Evolutionary conservation across 2,888 invertebrate species (phyloP), one percentile per base, ranked within the genome.

Genomic region (Hylaea fasciaria): DNA sequence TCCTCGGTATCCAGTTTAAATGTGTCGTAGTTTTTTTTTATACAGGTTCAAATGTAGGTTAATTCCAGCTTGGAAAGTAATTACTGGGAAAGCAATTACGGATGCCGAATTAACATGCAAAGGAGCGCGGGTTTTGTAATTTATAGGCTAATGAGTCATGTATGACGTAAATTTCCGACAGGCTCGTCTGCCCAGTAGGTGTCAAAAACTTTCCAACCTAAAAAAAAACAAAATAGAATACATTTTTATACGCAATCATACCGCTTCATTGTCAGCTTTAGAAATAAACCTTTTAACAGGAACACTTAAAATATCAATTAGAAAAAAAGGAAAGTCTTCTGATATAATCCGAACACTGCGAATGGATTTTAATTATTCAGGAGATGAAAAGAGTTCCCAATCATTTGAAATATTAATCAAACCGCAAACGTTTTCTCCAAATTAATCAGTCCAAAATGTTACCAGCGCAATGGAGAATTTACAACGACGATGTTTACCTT

Each of bases 361-460:
- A 54, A 47, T 47, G 54, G 17, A 47, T 47, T 47, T 54, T 40
- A 54, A 54, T 29, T 41, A 54, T 54, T 47, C 40, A 54, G n/a
- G 12, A n/a, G 40, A 17, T 17, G 28, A 41, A 54, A 28, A 40
- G 28, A 40, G 47, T 54, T 37, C 43, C 58, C 54, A 47, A 54
- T 51, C 51, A 47, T 40, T 28, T 47, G 22, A 51, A 51, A 55
- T 49, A 48, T 62, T 46, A 58, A 58, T 50, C 35, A 44, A 40
- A 14, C 55, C 51, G 47, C 54, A 16, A 57, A 57, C 41, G 32
- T 16, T 45, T 51, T 46, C 40, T 49, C 40, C 2, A 43, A 3
- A 29, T 49, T 56, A 44, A 29, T n/a, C 1, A 43, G 5, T 17
- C 9, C 11, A 35, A 35, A 35, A 11, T 5, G 11, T 14, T 14